Evolutionary conservation across 2,888 invertebrate species (phyloP), one percentile per base, ranked within the genome.

Genomic region (Oscheius sp.): DNA sequence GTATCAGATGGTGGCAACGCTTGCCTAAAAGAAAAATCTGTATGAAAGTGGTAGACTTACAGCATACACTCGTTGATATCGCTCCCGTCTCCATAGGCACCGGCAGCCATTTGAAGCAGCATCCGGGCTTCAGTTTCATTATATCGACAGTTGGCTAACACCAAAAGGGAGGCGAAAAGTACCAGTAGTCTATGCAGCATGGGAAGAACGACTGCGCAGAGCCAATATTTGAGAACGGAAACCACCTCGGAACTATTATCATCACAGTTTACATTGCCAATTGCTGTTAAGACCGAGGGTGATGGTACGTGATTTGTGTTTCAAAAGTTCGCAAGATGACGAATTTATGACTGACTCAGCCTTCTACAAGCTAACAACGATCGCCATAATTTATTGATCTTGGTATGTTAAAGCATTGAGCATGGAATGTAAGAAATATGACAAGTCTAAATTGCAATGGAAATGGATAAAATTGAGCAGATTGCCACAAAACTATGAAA

Each of bases 41-140:
- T 35, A 13, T 41, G n/a, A n/a, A n/a, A n/a, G n/a, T n/a, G n/a
- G 25, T 49, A 43, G 9, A 25, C 49, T 23, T 16, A 72, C 72
- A 23, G 18, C 16, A 59, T 23, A 41, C 73, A 73, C 9, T 35
- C 58, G 13, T 59, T 46, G 29, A 58, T 68, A 13, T 75, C 75
- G 0, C 75, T 69, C 27, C 73, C 74, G 2, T 58, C 18, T 0
- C 78, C 75, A 76, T 85, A 85, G 0, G 85, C 85, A 1, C 80
- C 85, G 6, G 85, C 84, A 0, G 84, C 73, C 46, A 85, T 52
- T 25, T 75, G 75, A 23, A 83, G 43, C 35, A 84, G 27, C 43
- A 69, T 69, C 43, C 73, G 52, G 6, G 84, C 84, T 45, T 83
- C 83, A 0, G 74, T 69, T 49, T 84, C 83, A 73, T 84, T 76